phyloP scores from a whole-genome alignment of 2,797 vertebrate genomes.

The Acipenser ruthenus region DNA sequence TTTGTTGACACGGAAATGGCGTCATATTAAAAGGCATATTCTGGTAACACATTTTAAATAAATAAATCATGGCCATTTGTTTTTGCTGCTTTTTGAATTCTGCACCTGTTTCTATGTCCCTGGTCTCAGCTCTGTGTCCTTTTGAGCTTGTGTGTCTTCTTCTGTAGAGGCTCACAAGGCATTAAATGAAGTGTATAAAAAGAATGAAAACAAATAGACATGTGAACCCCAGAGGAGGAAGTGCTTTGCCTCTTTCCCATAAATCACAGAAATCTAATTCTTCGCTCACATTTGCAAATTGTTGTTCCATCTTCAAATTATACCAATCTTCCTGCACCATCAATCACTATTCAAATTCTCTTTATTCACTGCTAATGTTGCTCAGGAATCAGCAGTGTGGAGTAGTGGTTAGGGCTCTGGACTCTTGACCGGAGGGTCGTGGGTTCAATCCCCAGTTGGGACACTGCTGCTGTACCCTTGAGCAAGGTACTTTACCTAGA shows the following conservation, averaged over 20 bases:
- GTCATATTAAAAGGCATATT: too few relatives aligned
- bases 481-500: too few relatives aligned
- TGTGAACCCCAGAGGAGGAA: constrained; percentile 3
- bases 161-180: neutral
- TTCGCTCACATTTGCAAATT: constrained; percentile 10
- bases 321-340: constrained; percentile 6
- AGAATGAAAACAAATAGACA: neutral
- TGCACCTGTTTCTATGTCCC: neutral
- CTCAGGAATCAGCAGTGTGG: too few relatives aligned
- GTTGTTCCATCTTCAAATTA: constrained; percentile 6
- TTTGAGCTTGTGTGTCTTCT: constrained; percentile 1
- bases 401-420: too few relatives aligned
- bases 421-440: too few relatives aligned
- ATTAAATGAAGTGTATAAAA: constrained; percentile 12
- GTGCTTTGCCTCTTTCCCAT: neutral
- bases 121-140: neutral
- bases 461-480: too few relatives aligned
- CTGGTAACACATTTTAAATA: too few relatives aligned
- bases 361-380: constrained; percentile 4
- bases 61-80: too few relatives aligned
- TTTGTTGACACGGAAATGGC: too few relatives aligned
- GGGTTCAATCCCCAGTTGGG: too few relatives aligned
- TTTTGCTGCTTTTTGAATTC: too few relatives aligned
- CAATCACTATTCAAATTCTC: constrained; percentile 10
- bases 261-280: constrained; percentile 4